Conservation (phyloP, 2,113 vertebrate genomes). For the Passer montanus region DNA sequence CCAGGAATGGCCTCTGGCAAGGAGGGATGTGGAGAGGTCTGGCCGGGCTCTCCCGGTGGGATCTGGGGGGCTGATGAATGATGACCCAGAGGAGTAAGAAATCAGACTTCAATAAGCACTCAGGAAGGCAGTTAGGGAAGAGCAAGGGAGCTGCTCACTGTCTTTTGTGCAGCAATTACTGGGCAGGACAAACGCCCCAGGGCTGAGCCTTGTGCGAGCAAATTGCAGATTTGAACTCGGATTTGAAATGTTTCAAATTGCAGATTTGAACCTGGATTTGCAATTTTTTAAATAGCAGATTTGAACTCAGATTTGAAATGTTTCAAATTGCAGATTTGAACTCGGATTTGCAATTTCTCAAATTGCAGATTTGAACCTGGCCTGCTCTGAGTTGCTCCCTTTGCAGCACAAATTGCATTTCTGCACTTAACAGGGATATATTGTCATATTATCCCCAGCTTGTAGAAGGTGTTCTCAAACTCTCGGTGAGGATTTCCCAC, state of each 20-base stretch:
- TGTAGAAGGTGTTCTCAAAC: neutral
- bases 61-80: conserved; percentile 70
- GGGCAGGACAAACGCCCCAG: conserved; percentile 41
- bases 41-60: conserved; percentile 60
- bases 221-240: rapidly evolving
- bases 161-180: conserved; percentile 73
- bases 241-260: rapidly evolving
- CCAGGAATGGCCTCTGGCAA: conserved; percentile 81
- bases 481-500: rapidly evolving
- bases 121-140: conserved; percentile 61
- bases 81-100: conserved; percentile 74
- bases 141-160: conserved; percentile 69
- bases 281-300: rapidly evolving
- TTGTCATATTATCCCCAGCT: neutral
- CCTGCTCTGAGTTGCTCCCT: neutral
- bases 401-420: neutral
- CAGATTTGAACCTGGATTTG: rapidly evolving
- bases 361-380: neutral
- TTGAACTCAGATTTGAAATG: rapidly evolving
- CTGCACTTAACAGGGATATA: rapidly evolving
- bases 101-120: conserved; percentile 77
- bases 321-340: neutral
- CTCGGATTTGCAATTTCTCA: rapidly evolving
- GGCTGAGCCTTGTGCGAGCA: neutral
- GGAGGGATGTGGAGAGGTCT: conserved; percentile 64